Evolutionary conservation across 2,888 invertebrate species (phyloP), one percentile per base, ranked within the genome.

Genomic region (Bembecia ichneumoniformis): DNA sequence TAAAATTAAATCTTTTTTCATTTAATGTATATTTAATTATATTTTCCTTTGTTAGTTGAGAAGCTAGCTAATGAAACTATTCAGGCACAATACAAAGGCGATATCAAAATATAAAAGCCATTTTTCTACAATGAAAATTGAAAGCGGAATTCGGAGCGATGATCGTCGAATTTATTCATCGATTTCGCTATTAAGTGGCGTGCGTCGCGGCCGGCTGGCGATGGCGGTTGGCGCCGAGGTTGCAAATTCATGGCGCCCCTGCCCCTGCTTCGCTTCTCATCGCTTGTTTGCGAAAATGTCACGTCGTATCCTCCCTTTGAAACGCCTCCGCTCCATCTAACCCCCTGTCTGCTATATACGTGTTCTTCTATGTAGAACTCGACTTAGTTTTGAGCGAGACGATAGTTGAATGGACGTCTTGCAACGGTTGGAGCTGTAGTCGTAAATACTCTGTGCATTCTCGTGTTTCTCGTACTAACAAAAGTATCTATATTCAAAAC

Each of bases 251-350:
- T 66, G 64, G 61, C 70, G 59, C 64, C 67, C 64, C 63, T 61
- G 64, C 9, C 28, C 65, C 60, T 64, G 64, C 64, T 60, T 64
- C 64, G 61, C 58, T 66, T 55, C 61, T 68, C 67, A 66, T 61
- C 63, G 70, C 72, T 77, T 79, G 76, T 81, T 81, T 80, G 76
- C 72, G 74, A 77, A 74, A 79, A 79, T 81, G 77, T 78, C 81
- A 80, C 80, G 77, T 78, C 71, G 68, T 62, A 55, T 55, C 58
- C 57, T 53, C 54, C 49, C 54, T 54, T 54, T 56, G 53, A 55
- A 54, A 52, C 52, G 55, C 51, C 53, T 55, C 55, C 54, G 51
- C 56, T 52, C 57, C 55, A 57, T 55, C 53, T 53, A 47, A 44
- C 15, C 17, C 14, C 46, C 51, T 46, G 48, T 46, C 61, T 7